Base-by-base conservation (phyloP, 2,888 invertebrate genomes). In the Leptopilina drosophilae region DNA sequence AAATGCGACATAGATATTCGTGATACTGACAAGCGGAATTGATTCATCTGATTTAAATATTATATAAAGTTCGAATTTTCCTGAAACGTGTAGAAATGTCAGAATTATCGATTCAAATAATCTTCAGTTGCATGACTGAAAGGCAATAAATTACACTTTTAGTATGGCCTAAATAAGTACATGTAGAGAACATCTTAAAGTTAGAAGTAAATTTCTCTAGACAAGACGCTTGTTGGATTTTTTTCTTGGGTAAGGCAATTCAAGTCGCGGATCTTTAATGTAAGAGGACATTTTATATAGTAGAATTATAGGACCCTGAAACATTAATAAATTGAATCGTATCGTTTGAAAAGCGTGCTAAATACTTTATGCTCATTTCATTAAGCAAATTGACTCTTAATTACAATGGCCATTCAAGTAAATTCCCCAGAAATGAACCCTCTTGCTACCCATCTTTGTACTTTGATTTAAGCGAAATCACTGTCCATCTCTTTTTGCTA, bases 341-440 rank as follows among this genome's bases (percentile, higher is more conserved):
- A 75, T 56, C 59, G 20, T 14, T 40, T 42, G 14, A 26, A 75
- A 56, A 84, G 86, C 86, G 85, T 87, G 88, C 85, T 83, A 88
- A 85, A 85, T 87, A 88, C 87, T 88, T 85, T 86, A 85, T 87
- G 89, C 87, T 87, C 90, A 90, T 90, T 91, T 90, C 90, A 91
- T 91, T 91, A 90, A 90, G 90, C 90, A 91, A 91, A 91, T 91
- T 91, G 91, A 88, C 90, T 90, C 91, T 91, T 91, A 91, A 91
- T 90, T 89, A 86, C 88, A 87, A 90, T 89, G 88, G 89, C 87
- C 88, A 89, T 89, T 87, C 76, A 49, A 49, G 42, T 75, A 66
- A 77, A 73, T 56, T 73, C 77, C 77, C 81, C 76, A 79, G 56
- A 76, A 78, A 69, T 12, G 49, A 69, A 69, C 26, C 53, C 69